Evolutionary conservation across 2,888 invertebrate genomes (phyloP), one percentile per base, ranked within the genome.

Genomic region (Eristalinus sepulchralis): DNA sequence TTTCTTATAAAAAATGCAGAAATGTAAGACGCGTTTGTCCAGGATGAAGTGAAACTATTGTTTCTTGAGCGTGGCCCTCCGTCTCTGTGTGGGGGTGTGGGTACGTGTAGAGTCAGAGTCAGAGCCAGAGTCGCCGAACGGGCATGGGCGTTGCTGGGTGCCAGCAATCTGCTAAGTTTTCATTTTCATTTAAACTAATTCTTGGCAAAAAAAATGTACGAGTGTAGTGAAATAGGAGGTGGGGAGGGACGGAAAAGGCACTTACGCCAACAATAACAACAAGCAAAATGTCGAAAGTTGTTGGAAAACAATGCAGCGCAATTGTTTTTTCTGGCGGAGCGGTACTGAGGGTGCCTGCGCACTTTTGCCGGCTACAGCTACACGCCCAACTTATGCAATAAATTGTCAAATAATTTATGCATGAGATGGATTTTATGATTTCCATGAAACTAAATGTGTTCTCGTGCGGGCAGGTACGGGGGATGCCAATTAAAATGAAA

Each of bases 391-490:
- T 75, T 68, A 57, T 62, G 68, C 47, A 63, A 77, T 76, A 82
- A 82, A 82, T 76, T 82, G 82, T 82, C 82, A 76, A 77, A 70
- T 82, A 82, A 82, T 77, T 82, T 82, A 82, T 82, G 82, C 70
- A 82, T 77, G 82, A 82, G 76, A 82, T 77, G 70, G 82, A 82
- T 82, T 77, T 76, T 77, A 71, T 77, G 76, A 77, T 77, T 66
- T 36, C 70, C 66, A 77, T 71, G 36, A 82, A 76, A 59, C 76
- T 68, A 64, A 76, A 76, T 76, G 81, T 55, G 57, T 39, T 81
- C 53, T 63, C 63, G 60, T 67, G 73, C 53, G 5, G 47, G 33
- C 13, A 60, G 33, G 22, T 66, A 72, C 39, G 33, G 62, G 68
- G 63, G 68, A 60, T 75, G 57, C 75, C 68, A 81, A 81, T 81